phyloP scores from a whole-genome alignment of 1,140 invertebrate species.

The Leguminivora glycinivorella region DNA sequence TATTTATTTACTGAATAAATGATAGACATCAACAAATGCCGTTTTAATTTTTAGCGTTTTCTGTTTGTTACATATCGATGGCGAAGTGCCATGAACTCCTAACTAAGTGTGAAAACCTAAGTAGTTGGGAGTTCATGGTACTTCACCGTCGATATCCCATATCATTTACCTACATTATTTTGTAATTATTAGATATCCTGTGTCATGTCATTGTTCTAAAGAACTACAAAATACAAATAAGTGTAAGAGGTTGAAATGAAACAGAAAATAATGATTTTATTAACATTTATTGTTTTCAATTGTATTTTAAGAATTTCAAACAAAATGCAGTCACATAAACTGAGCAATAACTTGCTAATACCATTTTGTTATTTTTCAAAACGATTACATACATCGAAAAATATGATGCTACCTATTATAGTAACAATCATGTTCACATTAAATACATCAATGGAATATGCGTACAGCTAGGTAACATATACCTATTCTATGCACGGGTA shows the following conservation, averaged over 20 bases:
- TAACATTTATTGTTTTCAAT: conserved; percentile 77
- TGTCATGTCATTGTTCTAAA: too few relatives aligned
- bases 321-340: conserved; percentile 55
- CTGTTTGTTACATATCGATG: too few relatives aligned
- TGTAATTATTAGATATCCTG: too few relatives aligned
- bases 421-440: conserved; percentile 45
- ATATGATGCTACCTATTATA: conserved; percentile 52
- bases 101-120: too few relatives aligned
- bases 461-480: conserved; percentile 35
- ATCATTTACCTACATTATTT: too few relatives aligned
- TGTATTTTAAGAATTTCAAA: conserved; percentile 62
- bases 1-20: conserved; percentile 26
- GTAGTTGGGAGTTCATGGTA: too few relatives aligned
- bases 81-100: too few relatives aligned
- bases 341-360: conserved; percentile 67
- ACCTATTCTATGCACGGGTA: conserved; percentile 31
- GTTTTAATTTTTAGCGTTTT: not conserved
- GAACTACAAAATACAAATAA: not conserved
- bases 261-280: conserved; percentile 65
- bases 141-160: too few relatives aligned
- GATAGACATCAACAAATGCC: not conserved
- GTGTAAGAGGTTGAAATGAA: conserved; percentile 28
- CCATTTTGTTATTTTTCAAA: conserved; percentile 51
- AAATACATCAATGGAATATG: conserved; percentile 53
- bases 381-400: conserved; percentile 62